phyloP scores from a whole-genome alignment of 1,140 invertebrate species.

The Rhopalosiphum maidis region DNA sequence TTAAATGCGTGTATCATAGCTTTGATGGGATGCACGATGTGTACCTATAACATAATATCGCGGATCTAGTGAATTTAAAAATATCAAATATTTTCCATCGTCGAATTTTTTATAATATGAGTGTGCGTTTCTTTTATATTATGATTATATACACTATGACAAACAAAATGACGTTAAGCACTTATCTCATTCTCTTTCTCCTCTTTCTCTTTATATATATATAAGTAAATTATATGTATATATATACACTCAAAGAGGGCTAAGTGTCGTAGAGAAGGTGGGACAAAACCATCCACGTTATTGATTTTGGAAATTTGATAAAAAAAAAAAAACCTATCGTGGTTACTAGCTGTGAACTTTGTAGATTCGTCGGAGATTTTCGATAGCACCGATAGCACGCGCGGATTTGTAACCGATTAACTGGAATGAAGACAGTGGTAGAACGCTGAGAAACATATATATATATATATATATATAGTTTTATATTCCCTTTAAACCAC shows the following conservation, averaged over 20 bases:
- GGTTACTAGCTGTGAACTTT: neutral
- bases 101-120: neutral
- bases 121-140: neutral
- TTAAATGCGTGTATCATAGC: neutral
- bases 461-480: neutral
- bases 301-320: neutral
- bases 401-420: slow-evolving; percentile 35
- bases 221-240: neutral
- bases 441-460: neutral
- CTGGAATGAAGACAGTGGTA: neutral
- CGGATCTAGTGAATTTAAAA: neutral
- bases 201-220: neutral
- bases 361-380: neutral
- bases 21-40: neutral
- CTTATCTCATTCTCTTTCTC: neutral
- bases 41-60: neutral
- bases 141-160: neutral
- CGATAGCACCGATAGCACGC: slow-evolving; percentile 9
- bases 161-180: neutral
- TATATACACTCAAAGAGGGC: neutral
- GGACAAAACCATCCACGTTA: neutral
- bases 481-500: neutral
- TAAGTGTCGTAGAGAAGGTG: neutral
- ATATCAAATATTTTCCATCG: neutral
- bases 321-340: neutral